phyloP scores from a whole-genome alignment of 2,113 vertebrate genomes.

The Xenopus tropicalis region DNA sequence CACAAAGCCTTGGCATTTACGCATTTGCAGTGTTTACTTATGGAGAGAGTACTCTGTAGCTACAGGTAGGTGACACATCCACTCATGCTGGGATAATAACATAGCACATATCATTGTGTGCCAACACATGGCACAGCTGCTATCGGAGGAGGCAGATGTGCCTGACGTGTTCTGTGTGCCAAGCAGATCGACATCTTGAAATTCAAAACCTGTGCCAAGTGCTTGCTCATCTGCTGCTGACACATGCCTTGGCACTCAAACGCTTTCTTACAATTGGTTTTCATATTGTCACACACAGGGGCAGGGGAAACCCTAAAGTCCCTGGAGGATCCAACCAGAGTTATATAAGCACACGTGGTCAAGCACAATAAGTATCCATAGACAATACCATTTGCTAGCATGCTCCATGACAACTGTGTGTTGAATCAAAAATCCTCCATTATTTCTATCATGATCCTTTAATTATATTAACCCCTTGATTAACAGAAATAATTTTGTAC shows the following conservation, averaged over 20 bases:
- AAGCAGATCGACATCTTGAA: conserved; percentile 31
- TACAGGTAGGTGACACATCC: conserved; percentile 42
- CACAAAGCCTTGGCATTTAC: conserved; percentile 11
- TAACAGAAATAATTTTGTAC: too few species aligned
- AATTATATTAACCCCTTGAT: too few species aligned
- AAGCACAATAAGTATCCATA: not conserved
- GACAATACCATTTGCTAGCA: too few species aligned
- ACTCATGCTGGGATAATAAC: conserved; percentile 42
- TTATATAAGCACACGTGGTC: not conserved
- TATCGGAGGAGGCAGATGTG: conserved; percentile 40
- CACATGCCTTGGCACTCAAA: conserved; percentile 26
- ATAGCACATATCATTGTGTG: conserved; percentile 37
- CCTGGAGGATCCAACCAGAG: not conserved
- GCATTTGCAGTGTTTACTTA: conserved; percentile 29
- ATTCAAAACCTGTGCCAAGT: conserved; percentile 37
- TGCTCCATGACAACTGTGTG: too few species aligned
- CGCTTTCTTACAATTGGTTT: conserved; percentile 15
- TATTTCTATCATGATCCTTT: too few species aligned
- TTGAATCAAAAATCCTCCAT: too few species aligned
- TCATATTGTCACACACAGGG: conserved; percentile 27
- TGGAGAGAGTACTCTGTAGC: conserved; percentile 21
- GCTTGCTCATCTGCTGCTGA: conserved; percentile 43
- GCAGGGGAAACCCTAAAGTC: conserved; percentile 7
- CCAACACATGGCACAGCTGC: conserved; percentile 42
- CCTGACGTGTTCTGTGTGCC: conserved; percentile 42